Percentiles rank a stretch among this genome's conserved stretches.
These are phyloP conservation scores for Dasyornis broadbenti DNA, from an alignment of 2,113 vertebrate species.

Conservation along the genomic window DNA sequence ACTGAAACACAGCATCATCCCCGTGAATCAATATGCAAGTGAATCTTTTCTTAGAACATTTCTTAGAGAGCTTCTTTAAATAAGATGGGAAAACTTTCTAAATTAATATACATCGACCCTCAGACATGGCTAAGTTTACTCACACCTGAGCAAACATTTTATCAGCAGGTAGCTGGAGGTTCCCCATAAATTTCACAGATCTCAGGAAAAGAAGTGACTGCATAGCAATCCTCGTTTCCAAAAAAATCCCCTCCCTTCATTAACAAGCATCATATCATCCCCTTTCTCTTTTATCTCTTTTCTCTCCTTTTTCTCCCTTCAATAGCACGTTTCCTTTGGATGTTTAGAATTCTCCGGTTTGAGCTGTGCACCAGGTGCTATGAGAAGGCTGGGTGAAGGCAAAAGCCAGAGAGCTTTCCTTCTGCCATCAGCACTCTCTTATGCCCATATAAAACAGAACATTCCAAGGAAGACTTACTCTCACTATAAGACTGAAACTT, in stretches of 20 bases:
- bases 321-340: not conserved
- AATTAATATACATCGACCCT: not conserved
- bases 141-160: not conserved
- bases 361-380: not conserved
- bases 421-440: not conserved
- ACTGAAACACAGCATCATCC: not conserved
- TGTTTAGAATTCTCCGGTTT: not conserved
- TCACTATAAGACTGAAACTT: not conserved
- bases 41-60: not conserved
- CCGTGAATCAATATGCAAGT: not conserved
- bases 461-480: not conserved
- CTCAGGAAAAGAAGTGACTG: not conserved
- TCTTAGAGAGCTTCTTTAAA: not conserved
- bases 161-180: not conserved
- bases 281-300: not conserved
- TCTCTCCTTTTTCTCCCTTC: not conserved
- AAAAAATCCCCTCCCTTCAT: not conserved
- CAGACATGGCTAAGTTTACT: not conserved
- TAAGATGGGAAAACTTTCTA: not conserved
- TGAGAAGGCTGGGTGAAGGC: not conserved
- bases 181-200: not conserved
- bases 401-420: not conserved
- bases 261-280: not conserved
- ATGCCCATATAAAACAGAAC: not conserved
- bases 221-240: fast-evolving